Conservation (phyloP, 1,140 invertebrate genomes). For the Subanguina moxae region DNA sequence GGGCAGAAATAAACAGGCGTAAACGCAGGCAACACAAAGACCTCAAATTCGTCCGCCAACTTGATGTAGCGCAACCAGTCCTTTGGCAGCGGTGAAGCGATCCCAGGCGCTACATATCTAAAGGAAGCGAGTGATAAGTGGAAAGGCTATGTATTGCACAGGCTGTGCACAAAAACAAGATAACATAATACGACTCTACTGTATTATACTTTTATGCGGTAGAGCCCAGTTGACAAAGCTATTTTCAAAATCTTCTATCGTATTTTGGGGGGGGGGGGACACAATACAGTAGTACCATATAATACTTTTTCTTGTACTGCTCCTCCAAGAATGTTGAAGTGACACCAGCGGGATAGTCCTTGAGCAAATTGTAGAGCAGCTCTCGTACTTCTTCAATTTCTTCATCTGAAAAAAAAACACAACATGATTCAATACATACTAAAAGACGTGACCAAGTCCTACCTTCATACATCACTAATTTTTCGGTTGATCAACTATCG, state of each 20-base stretch:
- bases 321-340: conserved; percentile 25
- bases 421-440: background rate
- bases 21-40: too few relatives aligned
- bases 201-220: background rate
- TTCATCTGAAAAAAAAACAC: conserved; percentile 10
- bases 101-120: conserved; percentile 27
- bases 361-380: conserved; percentile 20
- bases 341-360: conserved; percentile 20
- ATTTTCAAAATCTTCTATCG: background rate
- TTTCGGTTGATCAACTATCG: background rate
- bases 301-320: conserved; percentile 20
- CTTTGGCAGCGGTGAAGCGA: conserved; percentile 17
- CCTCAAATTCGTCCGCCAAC: conserved; percentile 24
- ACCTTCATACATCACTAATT: background rate
- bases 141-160: background rate
- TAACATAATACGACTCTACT: too few relatives aligned
- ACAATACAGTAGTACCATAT: too few relatives aligned
- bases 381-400: conserved; percentile 24
- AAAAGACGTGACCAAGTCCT: background rate
- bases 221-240: too few relatives aligned
- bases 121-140: background rate
- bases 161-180: too few relatives aligned
- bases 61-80: conserved; percentile 23
- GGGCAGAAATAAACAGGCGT: too few relatives aligned
- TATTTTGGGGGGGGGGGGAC: too few relatives aligned